These are phyloP conservation scores for Rhyacophila evoluta DNA, from an alignment of 2,888 invertebrate genomes.

Conservation along the genomic window DNA sequence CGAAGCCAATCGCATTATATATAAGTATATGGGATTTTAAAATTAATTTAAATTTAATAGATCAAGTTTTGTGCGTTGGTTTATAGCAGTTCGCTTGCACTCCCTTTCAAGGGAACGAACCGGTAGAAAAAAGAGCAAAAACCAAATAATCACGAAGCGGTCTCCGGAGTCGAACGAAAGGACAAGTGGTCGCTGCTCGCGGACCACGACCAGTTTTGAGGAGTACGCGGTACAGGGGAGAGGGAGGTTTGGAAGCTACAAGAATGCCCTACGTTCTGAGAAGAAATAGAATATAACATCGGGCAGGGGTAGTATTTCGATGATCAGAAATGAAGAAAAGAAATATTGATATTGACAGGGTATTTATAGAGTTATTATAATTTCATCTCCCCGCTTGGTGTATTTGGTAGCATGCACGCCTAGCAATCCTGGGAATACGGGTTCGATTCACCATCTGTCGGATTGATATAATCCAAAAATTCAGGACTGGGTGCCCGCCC, in stretches of 20 bases:
- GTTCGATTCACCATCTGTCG: no score
- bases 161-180: slow-evolving; percentile 9
- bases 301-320: not conserved
- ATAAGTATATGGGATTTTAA: no score
- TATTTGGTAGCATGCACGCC: no score
- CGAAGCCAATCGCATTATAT: no score
- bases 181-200: slow-evolving; percentile 10
- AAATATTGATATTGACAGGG: no score
- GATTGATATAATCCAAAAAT: no score
- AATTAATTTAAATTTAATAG: no score
- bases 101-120: slow-evolving; percentile 22
- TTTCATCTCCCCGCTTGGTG: no score
- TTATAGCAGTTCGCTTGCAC: not conserved
- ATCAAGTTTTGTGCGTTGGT: not conserved
- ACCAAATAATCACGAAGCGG: not conserved
- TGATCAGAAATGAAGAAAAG: no score
- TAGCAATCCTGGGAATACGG: no score
- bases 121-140: not conserved
- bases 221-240: not conserved
- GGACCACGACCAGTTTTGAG: slow-evolving; percentile 2
- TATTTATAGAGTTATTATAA: no score
- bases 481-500: no score
- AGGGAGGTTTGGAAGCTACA: not conserved
- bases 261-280: not conserved
- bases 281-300: not conserved